phyloP scores from a whole-genome alignment of 2,888 invertebrate genomes.

The Agrochola litura region DNA sequence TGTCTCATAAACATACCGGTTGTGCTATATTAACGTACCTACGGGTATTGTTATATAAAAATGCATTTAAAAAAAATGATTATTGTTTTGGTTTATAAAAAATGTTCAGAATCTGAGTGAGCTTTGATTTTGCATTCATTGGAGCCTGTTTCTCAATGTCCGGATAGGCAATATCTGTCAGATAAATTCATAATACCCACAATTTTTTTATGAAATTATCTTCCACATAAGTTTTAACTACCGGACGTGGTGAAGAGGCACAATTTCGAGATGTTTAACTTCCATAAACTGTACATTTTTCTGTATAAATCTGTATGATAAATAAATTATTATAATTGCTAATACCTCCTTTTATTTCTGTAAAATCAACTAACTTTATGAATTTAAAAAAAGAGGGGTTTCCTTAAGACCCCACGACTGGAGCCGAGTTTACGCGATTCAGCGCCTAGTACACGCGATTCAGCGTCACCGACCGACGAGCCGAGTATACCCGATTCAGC shows the following conservation, averaged over 20 bases:
- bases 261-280: neutral
- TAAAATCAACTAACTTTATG: neutral
- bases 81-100: neutral
- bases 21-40: neutral
- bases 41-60: neutral
- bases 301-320: slow-evolving; percentile 45
- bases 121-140: neutral
- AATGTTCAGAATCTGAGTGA: neutral
- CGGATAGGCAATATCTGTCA: neutral
- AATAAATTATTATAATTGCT: slow-evolving; percentile 61
- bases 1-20: neutral
- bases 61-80: neutral
- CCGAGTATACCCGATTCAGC: neutral
- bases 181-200: neutral
- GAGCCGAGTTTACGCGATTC: neutral
- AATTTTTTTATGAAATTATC: neutral
- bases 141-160: neutral
- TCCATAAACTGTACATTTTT: slow-evolving; percentile 30
- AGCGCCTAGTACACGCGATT: neutral
- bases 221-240: neutral
- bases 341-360: slow-evolving; percentile 23
- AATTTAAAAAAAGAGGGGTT: neutral
- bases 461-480: too few relatives aligned
- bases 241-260: neutral
- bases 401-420: neutral